Conservation (phyloP, 1,140 invertebrate species). For the Trichoplusia ni region DNA sequence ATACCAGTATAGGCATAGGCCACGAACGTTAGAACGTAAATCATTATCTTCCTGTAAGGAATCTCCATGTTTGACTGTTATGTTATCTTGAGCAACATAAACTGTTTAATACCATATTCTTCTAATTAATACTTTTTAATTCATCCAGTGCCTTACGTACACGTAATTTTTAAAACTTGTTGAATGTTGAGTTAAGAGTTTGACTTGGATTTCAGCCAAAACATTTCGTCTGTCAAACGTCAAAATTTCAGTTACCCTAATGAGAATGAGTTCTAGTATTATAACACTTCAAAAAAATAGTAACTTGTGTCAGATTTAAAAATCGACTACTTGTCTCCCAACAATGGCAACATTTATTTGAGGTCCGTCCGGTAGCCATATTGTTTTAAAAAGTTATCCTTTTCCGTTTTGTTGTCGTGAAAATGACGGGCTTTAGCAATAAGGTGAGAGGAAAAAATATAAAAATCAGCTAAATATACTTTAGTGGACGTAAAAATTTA, state of each 20-base stretch:
- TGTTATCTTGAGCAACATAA: background rate
- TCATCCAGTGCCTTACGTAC: constrained; percentile 28
- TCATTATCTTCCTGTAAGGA: constrained; percentile 87
- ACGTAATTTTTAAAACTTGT: constrained; percentile 39
- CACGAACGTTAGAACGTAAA: constrained; percentile 88
- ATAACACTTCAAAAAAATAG: background rate
- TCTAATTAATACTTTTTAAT: too few species aligned
- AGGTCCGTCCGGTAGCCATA: constrained; percentile 75
- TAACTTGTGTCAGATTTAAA: too few species aligned
- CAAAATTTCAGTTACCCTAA: too few species aligned
- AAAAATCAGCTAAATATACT: constrained; percentile 16
- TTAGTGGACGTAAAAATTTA: background rate
- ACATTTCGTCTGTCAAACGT: too few species aligned
- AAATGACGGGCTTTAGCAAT: constrained; percentile 86
- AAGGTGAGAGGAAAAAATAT: constrained; percentile 79
- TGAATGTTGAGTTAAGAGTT: background rate
- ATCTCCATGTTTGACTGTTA: constrained; percentile 83
- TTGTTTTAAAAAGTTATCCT: constrained; percentile 75
- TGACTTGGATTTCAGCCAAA: constrained; percentile 14
- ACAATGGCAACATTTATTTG: constrained; percentile 35
- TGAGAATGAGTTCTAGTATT: too few species aligned
- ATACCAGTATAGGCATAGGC: constrained; percentile 91
- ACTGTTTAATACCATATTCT: too few species aligned
- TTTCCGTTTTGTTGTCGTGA: constrained; percentile 85
- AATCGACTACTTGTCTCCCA: background rate